Evolutionary conservation across 2,888 invertebrate species (phyloP).

Genomic region (Heteropelma amictum): DNA sequence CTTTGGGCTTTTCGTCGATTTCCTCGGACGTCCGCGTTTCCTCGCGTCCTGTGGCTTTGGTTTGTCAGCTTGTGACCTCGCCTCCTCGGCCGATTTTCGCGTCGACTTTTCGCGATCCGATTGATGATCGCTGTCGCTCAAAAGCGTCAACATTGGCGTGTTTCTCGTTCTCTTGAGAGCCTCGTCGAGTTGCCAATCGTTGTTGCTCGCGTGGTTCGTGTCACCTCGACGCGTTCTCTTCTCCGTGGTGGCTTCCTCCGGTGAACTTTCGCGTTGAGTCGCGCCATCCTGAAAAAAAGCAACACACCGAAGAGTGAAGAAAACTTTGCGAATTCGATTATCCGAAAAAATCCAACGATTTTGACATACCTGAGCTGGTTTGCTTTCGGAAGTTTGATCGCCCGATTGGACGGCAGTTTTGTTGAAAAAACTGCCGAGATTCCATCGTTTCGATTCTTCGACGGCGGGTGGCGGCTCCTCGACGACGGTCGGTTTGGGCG

Average conservation of each 20-base stretch:
- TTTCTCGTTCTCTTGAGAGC: slow-evolving; percentile 76
- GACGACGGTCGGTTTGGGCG: slow-evolving; percentile 66
- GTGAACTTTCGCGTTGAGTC: slow-evolving; percentile 63
- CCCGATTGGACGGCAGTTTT: slow-evolving; percentile 68
- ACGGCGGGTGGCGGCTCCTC: slow-evolving; percentile 73
- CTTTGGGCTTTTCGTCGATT: slow-evolving; percentile 76
- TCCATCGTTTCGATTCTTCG: slow-evolving; percentile 78
- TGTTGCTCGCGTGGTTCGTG: slow-evolving; percentile 55
- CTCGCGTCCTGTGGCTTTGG: slow-evolving; percentile 75
- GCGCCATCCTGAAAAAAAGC: slow-evolving; percentile 58
- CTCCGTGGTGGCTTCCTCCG: slow-evolving; percentile 64
- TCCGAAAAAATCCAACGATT: not conserved
- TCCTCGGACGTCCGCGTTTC: slow-evolving; percentile 80
- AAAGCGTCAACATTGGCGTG: slow-evolving; percentile 77
- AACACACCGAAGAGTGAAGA: not conserved
- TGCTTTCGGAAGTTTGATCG: slow-evolving; percentile 66
- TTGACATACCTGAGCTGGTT: slow-evolving; percentile 67
- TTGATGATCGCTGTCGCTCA: slow-evolving; percentile 73
- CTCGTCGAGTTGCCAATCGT: slow-evolving; percentile 73
- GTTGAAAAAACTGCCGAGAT: slow-evolving; percentile 75
- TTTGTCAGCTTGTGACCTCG: slow-evolving; percentile 66
- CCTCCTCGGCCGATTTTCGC: slow-evolving; percentile 67
- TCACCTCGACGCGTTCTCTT: slow-evolving; percentile 57
- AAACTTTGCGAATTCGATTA: too few species aligned
- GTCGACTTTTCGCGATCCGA: slow-evolving; percentile 73